Conservation (phyloP, 2,113 vertebrate species). For the Micronycteris hirsuta region DNA sequence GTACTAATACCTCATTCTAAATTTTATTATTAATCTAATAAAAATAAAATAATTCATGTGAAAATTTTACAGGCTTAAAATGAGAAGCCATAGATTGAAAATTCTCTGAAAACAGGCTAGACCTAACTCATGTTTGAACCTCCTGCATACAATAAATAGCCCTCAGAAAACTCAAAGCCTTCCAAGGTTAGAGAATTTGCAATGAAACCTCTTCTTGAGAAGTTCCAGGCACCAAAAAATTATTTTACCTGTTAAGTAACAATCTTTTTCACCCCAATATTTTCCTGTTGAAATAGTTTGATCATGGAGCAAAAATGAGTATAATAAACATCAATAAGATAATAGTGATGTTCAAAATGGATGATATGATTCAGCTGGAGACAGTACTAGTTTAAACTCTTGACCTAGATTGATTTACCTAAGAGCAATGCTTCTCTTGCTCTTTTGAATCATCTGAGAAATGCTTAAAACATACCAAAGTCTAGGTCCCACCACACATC, state of each 20-base stretch:
- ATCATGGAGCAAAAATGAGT: neutral
- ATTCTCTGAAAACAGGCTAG: neutral
- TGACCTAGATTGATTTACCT: neutral
- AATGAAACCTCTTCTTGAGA: neutral
- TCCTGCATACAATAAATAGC: neutral
- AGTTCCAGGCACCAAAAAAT: neutral
- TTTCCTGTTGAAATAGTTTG: neutral
- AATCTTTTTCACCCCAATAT: neutral
- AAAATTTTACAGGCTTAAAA: constrained; percentile 22
- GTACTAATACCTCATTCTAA: neutral
- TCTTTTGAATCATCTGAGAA: neutral
- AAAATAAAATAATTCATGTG: constrained; percentile 52
- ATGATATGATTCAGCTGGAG: neutral
- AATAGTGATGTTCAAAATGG: neutral
- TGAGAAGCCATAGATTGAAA: constrained; percentile 24
- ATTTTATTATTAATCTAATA: constrained; percentile 35
- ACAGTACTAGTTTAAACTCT: neutral
- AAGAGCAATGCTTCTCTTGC: neutral
- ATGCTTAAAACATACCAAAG: neutral
- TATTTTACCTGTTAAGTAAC: neutral
- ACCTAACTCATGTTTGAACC: neutral
- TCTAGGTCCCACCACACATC: neutral
- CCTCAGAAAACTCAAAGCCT: neutral
- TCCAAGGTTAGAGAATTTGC: neutral
- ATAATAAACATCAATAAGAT: neutral